A percentile compares a stretch with the other conserved stretches of the same genome.
Evolutionary conservation across 2,113 vertebrate species (phyloP).

Genomic region (Butorides virescens): DNA sequence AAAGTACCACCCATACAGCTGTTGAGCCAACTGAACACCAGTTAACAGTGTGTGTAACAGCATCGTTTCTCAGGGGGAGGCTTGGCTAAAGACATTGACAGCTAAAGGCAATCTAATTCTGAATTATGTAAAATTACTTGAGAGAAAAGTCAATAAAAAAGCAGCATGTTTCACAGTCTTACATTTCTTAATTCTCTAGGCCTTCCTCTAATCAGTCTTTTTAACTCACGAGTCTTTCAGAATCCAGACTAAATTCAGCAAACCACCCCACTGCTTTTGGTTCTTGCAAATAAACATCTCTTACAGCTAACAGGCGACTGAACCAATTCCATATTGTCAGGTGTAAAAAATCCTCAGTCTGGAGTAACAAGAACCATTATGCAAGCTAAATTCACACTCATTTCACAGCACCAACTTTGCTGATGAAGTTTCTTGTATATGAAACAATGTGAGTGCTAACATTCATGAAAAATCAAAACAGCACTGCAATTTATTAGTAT

Average conservation of each 20-base stretch:
- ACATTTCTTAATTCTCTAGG: not conserved
- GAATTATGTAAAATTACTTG: not conserved
- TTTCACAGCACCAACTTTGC: not conserved
- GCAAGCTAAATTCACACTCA: not conserved
- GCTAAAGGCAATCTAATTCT: not conserved
- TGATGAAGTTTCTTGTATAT: not conserved
- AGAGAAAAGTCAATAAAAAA: not conserved
- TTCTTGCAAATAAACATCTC: not conserved
- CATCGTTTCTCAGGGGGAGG: not conserved
- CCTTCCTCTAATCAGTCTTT: not conserved
- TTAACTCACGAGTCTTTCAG: not conserved
- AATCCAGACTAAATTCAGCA: not conserved
- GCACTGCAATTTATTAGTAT: not conserved
- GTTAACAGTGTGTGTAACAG: not conserved
- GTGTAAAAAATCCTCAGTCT: not conserved
- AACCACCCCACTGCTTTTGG: not conserved
- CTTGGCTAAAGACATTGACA: not conserved
- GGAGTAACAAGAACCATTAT: not conserved
- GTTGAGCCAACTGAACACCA: not conserved
- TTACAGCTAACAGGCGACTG: not conserved
- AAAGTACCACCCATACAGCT: not conserved
- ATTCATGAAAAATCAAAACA: not conserved
- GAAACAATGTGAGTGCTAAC: not conserved
- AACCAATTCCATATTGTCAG: not conserved
- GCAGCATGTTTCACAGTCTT: not conserved